Conservation (phyloP, 2,113 vertebrate species). For the Motacilla tschutschensis region DNA sequence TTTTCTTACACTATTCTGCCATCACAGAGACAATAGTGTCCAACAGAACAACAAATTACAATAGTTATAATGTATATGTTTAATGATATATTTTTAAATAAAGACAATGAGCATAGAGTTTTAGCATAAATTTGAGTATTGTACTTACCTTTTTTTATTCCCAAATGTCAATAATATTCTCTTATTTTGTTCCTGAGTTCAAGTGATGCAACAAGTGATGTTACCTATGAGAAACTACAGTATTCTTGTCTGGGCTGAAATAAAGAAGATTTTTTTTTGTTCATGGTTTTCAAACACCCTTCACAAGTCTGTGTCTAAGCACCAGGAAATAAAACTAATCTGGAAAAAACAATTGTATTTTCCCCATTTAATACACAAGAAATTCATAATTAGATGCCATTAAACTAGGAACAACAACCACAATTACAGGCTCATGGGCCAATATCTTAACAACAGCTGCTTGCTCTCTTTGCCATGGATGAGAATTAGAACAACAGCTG, state of each 20-base stretch:
- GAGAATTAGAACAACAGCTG: neutral
- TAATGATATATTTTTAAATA: neutral
- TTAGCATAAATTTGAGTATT: neutral
- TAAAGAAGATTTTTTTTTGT: neutral
- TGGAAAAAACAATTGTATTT: neutral
- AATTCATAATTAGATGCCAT: neutral
- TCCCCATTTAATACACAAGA: neutral
- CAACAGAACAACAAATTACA: neutral
- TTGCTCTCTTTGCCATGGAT: neutral
- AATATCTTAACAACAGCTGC: neutral
- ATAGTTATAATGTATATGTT: neutral
- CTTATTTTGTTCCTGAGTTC: neutral
- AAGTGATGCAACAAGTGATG: neutral
- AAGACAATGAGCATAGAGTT: neutral
- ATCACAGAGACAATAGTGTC: neutral
- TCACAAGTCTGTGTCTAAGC: neutral
- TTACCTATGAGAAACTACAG: neutral
- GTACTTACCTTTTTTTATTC: neutral
- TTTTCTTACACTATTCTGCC: neutral
- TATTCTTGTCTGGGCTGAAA: neutral
- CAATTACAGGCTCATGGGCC: neutral
- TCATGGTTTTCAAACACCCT: neutral
- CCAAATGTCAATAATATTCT: neutral
- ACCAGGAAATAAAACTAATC: neutral
- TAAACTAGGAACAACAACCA: neutral